These are phyloP conservation scores for Lottia gigantea DNA, from an alignment of 2,888 invertebrate species.

Conservation along the genomic window DNA sequence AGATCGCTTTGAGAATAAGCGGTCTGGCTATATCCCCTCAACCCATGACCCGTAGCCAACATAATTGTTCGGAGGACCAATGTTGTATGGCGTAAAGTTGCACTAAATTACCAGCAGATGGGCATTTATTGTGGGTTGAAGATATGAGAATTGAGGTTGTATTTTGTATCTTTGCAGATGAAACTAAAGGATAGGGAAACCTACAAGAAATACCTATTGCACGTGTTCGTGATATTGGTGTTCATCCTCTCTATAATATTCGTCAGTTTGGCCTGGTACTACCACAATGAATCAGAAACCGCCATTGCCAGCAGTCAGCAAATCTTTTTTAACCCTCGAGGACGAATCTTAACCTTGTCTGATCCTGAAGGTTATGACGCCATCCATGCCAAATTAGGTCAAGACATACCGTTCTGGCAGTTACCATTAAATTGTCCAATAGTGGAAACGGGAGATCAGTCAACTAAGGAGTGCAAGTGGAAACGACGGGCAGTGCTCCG, in stretches of 20 bases:
- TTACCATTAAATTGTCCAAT: slow-evolving; percentile 51
- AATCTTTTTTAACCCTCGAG: slow-evolving; percentile 50
- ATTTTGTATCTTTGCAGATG: slow-evolving; percentile 34
- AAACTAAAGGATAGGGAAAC: slow-evolving; percentile 39
- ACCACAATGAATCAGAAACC: slow-evolving; percentile 41
- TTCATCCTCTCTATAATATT: slow-evolving; percentile 46
- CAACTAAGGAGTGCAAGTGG: slow-evolving; percentile 53
- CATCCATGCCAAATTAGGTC: slow-evolving; percentile 40
- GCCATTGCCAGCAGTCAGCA: slow-evolving; percentile 43
- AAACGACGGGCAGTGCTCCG: slow-evolving; percentile 45
- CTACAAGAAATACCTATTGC: slow-evolving; percentile 44
- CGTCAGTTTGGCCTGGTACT: slow-evolving; percentile 51
- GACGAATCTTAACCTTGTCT: slow-evolving; percentile 34
- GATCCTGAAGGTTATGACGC: slow-evolving; percentile 34
- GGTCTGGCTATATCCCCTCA: too few species aligned
- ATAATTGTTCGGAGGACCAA: too few species aligned
- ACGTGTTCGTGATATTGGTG: slow-evolving; percentile 48
- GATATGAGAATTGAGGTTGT: too few species aligned
- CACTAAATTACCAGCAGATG: too few species aligned
- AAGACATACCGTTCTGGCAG: slow-evolving; percentile 50
- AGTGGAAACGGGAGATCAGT: slow-evolving; percentile 38
- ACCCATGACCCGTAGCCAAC: too few species aligned
- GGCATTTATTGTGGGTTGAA: too few species aligned
- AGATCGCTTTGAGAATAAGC: too few species aligned
- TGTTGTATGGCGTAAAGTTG: too few species aligned